These are phyloP conservation scores for Platysternon megacephalum DNA, from an alignment of 2,113 vertebrate genomes.

Conservation along the genomic window DNA sequence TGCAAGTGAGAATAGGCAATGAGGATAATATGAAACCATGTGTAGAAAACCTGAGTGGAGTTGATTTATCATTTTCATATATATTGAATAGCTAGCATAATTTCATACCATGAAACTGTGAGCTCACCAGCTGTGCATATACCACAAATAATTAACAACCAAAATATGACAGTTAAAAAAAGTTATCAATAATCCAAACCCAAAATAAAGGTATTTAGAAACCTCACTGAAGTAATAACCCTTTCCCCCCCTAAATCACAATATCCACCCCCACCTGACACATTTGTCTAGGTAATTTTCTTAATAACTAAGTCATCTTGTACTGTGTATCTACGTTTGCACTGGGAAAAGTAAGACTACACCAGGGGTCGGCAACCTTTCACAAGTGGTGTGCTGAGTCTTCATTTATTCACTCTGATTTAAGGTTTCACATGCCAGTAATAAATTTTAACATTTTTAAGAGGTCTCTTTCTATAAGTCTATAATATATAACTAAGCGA, in stretches of 20 bases:
- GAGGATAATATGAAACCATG: neutral
- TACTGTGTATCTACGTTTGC: fast-evolving
- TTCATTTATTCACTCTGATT: too few species aligned
- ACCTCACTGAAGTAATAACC: neutral
- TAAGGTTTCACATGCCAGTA: too few species aligned
- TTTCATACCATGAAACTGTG: neutral
- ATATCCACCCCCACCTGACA: neutral
- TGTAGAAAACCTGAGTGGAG: neutral
- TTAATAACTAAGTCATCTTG: fast-evolving
- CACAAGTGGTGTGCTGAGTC: too few species aligned
- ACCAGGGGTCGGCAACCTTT: too few species aligned
- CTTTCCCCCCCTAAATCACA: neutral
- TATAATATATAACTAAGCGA: too few species aligned
- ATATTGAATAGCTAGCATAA: neutral
- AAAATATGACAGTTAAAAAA: neutral
- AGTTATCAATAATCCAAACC: neutral
- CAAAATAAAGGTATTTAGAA: neutral
- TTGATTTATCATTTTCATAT: neutral
- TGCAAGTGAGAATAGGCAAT: neutral
- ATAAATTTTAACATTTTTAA: too few species aligned
- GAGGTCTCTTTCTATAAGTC: too few species aligned
- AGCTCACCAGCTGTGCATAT: neutral
- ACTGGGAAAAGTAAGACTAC: neutral
- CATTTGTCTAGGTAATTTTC: neutral
- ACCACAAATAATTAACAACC: neutral